Percentiles rank a stretch among this genome's conserved stretches.
phyloP scores from a whole-genome alignment of 1,140 invertebrate species.

The Pemphigus obesinymphae region DNA sequence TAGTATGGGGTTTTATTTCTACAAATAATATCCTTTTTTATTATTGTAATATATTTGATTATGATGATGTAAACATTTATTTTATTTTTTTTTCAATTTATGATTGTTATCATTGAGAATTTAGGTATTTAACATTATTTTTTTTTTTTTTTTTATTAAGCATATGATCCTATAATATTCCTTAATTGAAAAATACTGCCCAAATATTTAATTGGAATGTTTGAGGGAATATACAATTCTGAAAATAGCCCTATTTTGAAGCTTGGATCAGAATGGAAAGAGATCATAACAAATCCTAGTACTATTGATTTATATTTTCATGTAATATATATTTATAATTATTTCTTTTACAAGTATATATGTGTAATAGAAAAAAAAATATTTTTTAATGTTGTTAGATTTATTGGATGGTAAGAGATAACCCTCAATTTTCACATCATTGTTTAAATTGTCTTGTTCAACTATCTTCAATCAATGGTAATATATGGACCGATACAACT shows the following conservation, averaged over 20 bases:
- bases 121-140: no score
- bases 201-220: conserved; percentile 64
- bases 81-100: no score
- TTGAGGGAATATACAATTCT: conserved; percentile 65
- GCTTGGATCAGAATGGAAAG: conserved; percentile 63
- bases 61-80: no score
- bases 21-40: conserved; percentile 62
- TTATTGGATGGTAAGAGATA: conserved; percentile 72
- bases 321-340: conserved; percentile 48
- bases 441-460: conserved; percentile 76
- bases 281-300: conserved; percentile 68
- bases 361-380: neutral
- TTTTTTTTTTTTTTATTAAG: no score
- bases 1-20: conserved; percentile 70
- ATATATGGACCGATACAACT: conserved; percentile 59
- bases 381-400: conserved; percentile 53
- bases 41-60: no score
- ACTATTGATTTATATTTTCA: conserved; percentile 74
- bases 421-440: conserved; percentile 68
- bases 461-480: conserved; percentile 70
- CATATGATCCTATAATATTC: conserved; percentile 49
- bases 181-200: conserved; percentile 58
- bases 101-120: no score
- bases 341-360: conserved; percentile 38
- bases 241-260: conserved; percentile 62